These are phyloP conservation scores for Ypsolopha scabrella DNA, from an alignment of 2,888 invertebrate species.

Conservation along the genomic window DNA sequence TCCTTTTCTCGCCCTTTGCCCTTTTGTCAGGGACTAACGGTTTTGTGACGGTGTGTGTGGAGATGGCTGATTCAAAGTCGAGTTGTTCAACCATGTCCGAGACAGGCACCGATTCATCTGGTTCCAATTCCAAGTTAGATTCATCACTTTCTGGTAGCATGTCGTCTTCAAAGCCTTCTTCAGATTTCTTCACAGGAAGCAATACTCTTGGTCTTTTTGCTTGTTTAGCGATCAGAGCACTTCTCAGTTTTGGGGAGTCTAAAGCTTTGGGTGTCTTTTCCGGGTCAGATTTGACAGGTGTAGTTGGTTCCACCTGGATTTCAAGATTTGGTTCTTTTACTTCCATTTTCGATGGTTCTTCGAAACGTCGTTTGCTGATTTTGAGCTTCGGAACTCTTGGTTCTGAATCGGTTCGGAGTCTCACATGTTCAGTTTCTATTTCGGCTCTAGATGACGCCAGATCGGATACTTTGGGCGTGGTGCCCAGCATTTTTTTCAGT, in stretches of 20 bases:
- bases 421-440: constrained; percentile 21
- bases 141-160: constrained; percentile 3
- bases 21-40: constrained; percentile 20
- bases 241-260: constrained; percentile 52
- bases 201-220: constrained; percentile 48
- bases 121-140: constrained; percentile 12
- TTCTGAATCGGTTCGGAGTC: constrained; percentile 16
- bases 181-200: constrained; percentile 39
- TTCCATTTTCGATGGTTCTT: constrained; percentile 25
- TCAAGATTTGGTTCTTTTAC: constrained; percentile 17
- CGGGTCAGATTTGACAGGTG: constrained; percentile 12
- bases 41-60: constrained; percentile 51
- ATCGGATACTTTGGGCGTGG: constrained; percentile 88
- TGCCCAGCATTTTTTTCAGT: constrained; percentile 78
- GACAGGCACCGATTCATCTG: constrained; percentile 9
- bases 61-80: constrained; percentile 53
- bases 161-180: constrained; percentile 9
- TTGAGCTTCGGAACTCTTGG: constrained; percentile 42
- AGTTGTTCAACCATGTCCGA: constrained; percentile 14
- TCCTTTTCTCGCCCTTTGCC: constrained; percentile 24
- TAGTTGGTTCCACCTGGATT: constrained; percentile 15
- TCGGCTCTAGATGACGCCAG: constrained; percentile 83
- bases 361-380: constrained; percentile 30
- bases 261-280: constrained; percentile 22
- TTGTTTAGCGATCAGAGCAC: constrained; percentile 35